phyloP scores from a whole-genome alignment of 2,888 invertebrate genomes.

The Macrophya annulata region DNA sequence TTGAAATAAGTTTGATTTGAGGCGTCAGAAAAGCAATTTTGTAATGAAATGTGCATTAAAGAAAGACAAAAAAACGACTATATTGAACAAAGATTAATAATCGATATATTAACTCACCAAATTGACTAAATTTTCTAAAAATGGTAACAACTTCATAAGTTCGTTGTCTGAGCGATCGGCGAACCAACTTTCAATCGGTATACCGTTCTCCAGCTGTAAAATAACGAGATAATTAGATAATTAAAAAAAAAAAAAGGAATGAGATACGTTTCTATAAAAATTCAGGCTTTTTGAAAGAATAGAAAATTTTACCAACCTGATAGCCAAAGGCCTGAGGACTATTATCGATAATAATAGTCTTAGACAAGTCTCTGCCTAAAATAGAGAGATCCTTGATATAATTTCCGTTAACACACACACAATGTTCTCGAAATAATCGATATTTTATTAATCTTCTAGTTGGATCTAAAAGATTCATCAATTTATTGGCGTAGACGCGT shows the following conservation, averaged over 20 bases:
- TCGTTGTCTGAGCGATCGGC: constrained; percentile 94
- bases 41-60: not conserved
- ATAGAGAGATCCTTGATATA: constrained; percentile 98
- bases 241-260: not conserved
- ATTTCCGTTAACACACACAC: constrained; percentile 96
- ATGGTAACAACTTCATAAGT: constrained; percentile 94
- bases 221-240: constrained; percentile 33
- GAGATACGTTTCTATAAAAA: not conserved
- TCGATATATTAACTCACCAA: constrained; percentile 83
- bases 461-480: constrained; percentile 95
- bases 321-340: constrained; percentile 97
- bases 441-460: constrained; percentile 94
- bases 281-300: not conserved
- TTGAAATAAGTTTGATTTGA: constrained; percentile 4
- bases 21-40: not conserved
- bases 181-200: constrained; percentile 99
- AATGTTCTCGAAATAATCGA: constrained; percentile 96
- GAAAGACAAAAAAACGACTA: not conserved
- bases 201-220: constrained; percentile 94
- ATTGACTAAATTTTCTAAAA: constrained; percentile 91
- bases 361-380: constrained; percentile 94
- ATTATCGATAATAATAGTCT: constrained; percentile 93
- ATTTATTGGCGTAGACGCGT: constrained; percentile 95
- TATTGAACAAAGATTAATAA: not conserved
- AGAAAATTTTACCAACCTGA: constrained; percentile 82